Evolutionary conservation across 1,140 invertebrate species (phyloP).

Genomic region (Atta cephalotes): DNA sequence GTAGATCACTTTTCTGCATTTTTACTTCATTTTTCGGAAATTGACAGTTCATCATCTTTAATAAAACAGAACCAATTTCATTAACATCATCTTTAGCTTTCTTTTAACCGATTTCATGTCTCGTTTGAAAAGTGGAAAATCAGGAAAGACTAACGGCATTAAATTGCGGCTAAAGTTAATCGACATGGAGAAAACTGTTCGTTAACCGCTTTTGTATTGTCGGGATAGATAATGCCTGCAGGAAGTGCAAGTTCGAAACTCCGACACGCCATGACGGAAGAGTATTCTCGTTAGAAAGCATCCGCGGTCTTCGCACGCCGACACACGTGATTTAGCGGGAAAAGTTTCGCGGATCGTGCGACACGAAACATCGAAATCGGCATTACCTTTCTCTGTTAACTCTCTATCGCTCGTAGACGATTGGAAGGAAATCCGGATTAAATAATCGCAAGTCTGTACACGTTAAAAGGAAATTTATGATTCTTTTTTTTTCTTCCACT

Average conservation of each 20-base stretch:
- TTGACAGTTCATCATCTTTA: neutral
- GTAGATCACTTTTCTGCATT: neutral
- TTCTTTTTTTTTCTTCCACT: conserved; percentile 15
- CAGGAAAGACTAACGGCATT: neutral
- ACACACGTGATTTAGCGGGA: conserved; percentile 38
- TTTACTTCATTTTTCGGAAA: neutral
- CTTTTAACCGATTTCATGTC: neutral
- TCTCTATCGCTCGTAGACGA: conserved; percentile 33
- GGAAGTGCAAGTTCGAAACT: neutral
- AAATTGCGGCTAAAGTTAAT: conserved; percentile 15
- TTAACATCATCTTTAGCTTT: neutral
- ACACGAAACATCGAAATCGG: conserved; percentile 31
- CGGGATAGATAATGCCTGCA: conserved; percentile 3
- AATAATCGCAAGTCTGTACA: conserved; percentile 8
- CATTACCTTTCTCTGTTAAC: conserved; percentile 49
- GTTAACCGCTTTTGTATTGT: conserved; percentile 20
- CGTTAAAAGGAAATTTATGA: neutral
- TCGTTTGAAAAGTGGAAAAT: neutral
- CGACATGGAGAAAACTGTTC: conserved; percentile 20
- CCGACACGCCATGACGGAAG: neutral
- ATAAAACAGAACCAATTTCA: neutral
- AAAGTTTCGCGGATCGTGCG: conserved; percentile 49
- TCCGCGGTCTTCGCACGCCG: neutral
- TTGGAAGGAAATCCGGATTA: conserved; percentile 25
- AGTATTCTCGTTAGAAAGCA: conserved; percentile 47